Percentiles rank a stretch among this genome's conserved stretches.
phyloP scores from a whole-genome alignment of 2,888 invertebrate genomes.

The Allolobophora icterica region DNA sequence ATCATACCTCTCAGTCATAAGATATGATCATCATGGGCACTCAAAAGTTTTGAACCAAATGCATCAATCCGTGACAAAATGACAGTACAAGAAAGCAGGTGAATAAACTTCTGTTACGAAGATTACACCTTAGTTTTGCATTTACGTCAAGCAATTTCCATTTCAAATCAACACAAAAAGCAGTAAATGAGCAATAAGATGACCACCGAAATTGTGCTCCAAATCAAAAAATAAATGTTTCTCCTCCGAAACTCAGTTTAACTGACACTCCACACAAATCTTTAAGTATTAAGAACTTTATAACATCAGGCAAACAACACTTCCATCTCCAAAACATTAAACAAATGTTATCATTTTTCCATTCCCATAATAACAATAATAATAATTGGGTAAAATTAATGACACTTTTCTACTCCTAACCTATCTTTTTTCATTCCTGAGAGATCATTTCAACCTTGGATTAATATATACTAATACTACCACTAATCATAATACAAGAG shows the following conservation, averaged over 20 bases:
- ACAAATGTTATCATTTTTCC: not conserved
- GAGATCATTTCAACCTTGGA: not conserved
- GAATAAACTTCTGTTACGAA: not conserved
- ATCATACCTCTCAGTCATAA: not conserved
- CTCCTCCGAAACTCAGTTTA: conserved; percentile 7
- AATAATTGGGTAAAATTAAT: not conserved
- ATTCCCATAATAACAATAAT: too few species aligned
- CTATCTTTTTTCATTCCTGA: not conserved
- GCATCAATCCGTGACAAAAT: not conserved
- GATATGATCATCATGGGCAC: not conserved
- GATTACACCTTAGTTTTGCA: not conserved
- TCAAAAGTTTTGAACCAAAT: not conserved
- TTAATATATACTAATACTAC: not conserved
- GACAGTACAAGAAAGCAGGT: conserved; percentile 1
- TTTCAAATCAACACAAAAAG: not conserved
- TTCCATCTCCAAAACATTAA: not conserved
- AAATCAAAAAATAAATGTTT: not conserved
- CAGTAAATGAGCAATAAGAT: not conserved
- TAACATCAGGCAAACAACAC: not conserved
- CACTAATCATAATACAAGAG: not conserved
- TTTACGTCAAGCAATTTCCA: not conserved
- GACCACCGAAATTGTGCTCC: not conserved
- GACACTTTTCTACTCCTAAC: not conserved
- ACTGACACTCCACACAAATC: not conserved
- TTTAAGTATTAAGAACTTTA: not conserved